Conservation (phyloP, 1,140 invertebrate species). For the Drosophila orosa region DNA sequence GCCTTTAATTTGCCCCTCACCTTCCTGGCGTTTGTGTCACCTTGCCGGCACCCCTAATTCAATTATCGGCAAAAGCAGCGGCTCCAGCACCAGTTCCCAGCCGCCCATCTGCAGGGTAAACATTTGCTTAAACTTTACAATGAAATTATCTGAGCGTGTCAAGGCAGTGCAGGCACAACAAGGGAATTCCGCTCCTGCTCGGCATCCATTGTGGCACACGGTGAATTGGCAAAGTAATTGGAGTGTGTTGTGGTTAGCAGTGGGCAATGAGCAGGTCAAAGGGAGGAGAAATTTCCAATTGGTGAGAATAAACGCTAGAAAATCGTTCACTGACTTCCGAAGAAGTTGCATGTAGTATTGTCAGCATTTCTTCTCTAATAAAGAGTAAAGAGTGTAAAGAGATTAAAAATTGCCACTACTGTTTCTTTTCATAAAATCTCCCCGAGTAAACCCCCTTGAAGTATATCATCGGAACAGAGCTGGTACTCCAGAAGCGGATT, state of each 20-base stretch:
- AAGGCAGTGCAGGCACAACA: conserved; percentile 21
- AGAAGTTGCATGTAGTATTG: not conserved
- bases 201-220: conserved; percentile 16
- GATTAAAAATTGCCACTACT: no score
- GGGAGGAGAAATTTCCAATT: not conserved
- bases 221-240: conserved; percentile 35
- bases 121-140: conserved; percentile 63
- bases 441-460: not conserved
- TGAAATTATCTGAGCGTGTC: conserved; percentile 55
- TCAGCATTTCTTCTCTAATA: no score
- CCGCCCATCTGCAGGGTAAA: conserved; percentile 52
- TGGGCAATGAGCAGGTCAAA: conserved; percentile 10
- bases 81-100: conserved; percentile 6
- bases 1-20: conserved; percentile 40
- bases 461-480: not conserved
- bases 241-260: conserved; percentile 28
- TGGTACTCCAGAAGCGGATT: conserved; percentile 12
- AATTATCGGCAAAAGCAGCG: conserved; percentile 59
- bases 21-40: conserved; percentile 5
- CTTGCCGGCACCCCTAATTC: conserved; percentile 51
- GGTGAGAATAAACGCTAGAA: conserved; percentile 9
- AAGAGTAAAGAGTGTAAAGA: no score
- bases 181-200: conserved; percentile 14
- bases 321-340: not conserved
- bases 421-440: not conserved